These are phyloP conservation scores for Rhinichthys osculus DNA, from an alignment of 2,797 vertebrate species.

Conservation along the genomic window DNA sequence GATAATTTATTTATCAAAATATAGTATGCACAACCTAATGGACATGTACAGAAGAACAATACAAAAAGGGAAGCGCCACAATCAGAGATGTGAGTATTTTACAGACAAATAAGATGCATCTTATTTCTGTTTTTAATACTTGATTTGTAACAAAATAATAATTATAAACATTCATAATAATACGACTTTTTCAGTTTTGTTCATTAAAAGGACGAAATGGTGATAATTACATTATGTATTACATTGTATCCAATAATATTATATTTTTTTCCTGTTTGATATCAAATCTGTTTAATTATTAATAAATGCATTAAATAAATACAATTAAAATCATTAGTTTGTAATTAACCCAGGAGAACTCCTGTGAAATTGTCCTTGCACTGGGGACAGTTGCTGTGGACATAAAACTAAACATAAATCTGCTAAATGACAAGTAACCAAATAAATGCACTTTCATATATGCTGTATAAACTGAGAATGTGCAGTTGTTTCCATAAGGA, in stretches of 20 bases:
- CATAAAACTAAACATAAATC: background rate
- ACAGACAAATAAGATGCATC: background rate
- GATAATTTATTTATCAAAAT: background rate
- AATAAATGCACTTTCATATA: background rate
- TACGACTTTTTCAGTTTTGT: background rate
- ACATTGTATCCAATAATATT: background rate
- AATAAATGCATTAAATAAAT: background rate
- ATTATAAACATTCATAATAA: background rate
- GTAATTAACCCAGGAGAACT: background rate
- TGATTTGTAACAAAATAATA: background rate
- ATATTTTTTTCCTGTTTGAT: background rate
- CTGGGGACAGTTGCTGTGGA: background rate
- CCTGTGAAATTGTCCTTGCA: background rate
- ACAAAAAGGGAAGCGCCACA: constrained; percentile 51
- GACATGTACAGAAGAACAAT: constrained; percentile 42
- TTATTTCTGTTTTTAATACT: background rate
- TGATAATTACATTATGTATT: background rate
- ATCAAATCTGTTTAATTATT: background rate
- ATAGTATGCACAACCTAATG: constrained; percentile 37
- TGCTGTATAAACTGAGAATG: background rate
- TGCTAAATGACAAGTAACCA: constrained; percentile 4
- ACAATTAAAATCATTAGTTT: background rate
- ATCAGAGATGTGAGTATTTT: constrained; percentile 55
- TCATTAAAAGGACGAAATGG: background rate
- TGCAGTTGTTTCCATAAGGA: background rate